Evolutionary conservation across 2,888 invertebrate genomes (phyloP), one percentile per base, ranked within the genome.

Genomic region (Herminia tarsipennalis): DNA sequence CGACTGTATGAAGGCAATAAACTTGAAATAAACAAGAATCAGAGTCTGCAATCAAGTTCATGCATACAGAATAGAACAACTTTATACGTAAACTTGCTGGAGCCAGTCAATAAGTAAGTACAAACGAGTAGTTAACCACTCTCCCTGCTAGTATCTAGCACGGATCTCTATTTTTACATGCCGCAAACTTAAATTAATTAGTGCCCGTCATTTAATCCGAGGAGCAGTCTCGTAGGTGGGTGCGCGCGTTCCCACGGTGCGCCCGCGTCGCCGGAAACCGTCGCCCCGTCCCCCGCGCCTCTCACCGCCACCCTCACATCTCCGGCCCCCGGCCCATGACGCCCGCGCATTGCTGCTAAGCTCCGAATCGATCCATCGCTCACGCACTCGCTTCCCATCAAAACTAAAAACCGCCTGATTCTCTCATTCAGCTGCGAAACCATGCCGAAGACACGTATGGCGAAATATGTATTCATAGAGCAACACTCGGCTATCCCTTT

Each of bases 171-270:
- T 81, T 83, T 82, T 83, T 83, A 79, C 76, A 71, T 71, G 73
- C 60, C 72, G 76, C 77, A 72, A 78, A 82, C 76, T 82, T 78
- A 83, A 86, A 89, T 88, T 90, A 90, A 90, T 90, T 88, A 88
- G 87, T 86, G 78, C 70, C 78, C 81, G 84, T 83, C 86, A 78
- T 86, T 84, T 85, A 86, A 86, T 87, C 83, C 79, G 81, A 81
- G 78, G 78, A 84, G 76, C 72, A 72, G 80, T 75, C 73, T 78
- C 67, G 85, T 84, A 86, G 84, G 86, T 84, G 80, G 82, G 84
- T 83, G 85, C 76, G 73, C 66, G 66, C 81, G 87, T 89, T 89
- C 91, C 89, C 90, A 90, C 91, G 91, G 78, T 84, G 86, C 83
- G 86, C 82, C 78, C 74, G 83, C 83, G 83, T 78, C 71, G 81